Evolutionary conservation across 1,140 invertebrate genomes (phyloP).

Genomic region (Macrobrachium nipponense): DNA sequence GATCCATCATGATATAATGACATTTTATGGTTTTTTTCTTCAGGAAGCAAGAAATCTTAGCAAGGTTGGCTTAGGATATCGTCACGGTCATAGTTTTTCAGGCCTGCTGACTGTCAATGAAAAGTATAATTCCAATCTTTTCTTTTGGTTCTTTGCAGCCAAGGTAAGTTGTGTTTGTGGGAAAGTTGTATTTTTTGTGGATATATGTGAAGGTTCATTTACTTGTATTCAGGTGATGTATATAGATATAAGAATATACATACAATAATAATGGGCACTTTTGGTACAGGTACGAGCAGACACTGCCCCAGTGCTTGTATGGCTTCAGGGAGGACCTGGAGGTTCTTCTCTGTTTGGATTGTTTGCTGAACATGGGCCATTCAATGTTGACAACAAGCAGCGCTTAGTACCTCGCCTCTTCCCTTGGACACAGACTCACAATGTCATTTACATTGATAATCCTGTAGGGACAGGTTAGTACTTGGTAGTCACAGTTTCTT

Average conservation of each 20-base stretch:
- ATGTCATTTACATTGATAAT: conserved; percentile 87
- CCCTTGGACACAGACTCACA: conserved; percentile 81
- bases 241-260: background rate
- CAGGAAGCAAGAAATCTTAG: conserved; percentile 62
- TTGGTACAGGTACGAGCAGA: conserved; percentile 65
- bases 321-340: conserved; percentile 89
- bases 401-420: conserved; percentile 75
- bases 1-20: background rate
- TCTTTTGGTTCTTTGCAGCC: conserved; percentile 91
- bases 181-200: background rate
- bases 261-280: background rate
- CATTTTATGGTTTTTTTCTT: background rate
- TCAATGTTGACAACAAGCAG: conserved; percentile 74
- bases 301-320: conserved; percentile 80
- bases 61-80: conserved; percentile 47
- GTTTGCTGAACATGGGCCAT: conserved; percentile 86
- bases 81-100: conserved; percentile 71
- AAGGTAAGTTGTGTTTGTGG: conserved; percentile 66
- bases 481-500: background rate
- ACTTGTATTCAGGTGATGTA: background rate
- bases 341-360: conserved; percentile 83
- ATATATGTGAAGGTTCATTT: background rate
- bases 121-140: conserved; percentile 82
- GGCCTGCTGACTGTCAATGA: conserved; percentile 83
- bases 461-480: conserved; percentile 79